Conservation (phyloP, 2,113 vertebrate genomes). For the Ctenodactylus gundi region DNA sequence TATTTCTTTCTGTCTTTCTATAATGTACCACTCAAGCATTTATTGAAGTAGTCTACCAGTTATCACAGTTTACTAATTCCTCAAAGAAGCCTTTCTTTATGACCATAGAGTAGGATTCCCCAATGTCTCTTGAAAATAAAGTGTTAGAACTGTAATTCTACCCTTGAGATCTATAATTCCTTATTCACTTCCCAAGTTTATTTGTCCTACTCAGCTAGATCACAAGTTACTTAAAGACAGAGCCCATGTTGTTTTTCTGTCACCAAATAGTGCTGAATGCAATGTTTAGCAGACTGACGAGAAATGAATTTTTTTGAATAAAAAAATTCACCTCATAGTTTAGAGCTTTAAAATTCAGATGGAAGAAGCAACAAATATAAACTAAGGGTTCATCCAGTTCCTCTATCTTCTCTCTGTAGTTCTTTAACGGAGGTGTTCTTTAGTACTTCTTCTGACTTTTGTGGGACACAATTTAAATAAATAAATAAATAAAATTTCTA, state of each 20-base stretch:
- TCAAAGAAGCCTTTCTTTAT: not conserved
- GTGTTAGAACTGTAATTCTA: not conserved
- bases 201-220: not conserved
- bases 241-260: not conserved
- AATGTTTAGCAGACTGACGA: not conserved
- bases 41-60: not conserved
- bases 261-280: not conserved
- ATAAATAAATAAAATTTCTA: no score
- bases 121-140: not conserved
- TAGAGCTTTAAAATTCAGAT: not conserved
- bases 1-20: not conserved
- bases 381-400: not conserved
- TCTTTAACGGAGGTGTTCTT: not conserved
- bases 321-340: not conserved
- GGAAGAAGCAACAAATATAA: not conserved
- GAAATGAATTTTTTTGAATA: not conserved
- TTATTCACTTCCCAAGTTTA: not conserved
- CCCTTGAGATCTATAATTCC: not conserved
- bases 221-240: not conserved
- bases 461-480: not conserved
- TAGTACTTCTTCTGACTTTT: not conserved
- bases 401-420: not conserved
- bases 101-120: not conserved
- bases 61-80: not conserved
- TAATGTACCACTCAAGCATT: not conserved